These are phyloP conservation scores for Hepsetus odoe DNA, from an alignment of 2,113 vertebrate genomes.

Conservation along the genomic window DNA sequence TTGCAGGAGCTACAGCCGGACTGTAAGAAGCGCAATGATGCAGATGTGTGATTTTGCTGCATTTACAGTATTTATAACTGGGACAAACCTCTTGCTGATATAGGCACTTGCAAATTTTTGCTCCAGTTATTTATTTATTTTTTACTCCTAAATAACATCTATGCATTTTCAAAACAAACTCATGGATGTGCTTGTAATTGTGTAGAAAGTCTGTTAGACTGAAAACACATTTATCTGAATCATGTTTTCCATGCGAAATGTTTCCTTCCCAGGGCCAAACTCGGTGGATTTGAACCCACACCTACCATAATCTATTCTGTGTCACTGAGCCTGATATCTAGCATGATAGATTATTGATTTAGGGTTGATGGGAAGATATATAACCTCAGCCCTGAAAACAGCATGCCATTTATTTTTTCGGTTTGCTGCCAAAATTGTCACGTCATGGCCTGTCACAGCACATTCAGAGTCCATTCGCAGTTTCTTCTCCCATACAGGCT, in stretches of 20 bases:
- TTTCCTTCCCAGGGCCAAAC: not conserved
- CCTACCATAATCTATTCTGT: not conserved
- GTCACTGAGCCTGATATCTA: not conserved
- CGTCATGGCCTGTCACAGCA: not conserved
- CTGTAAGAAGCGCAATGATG: no score
- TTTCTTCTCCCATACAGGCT: not conserved
- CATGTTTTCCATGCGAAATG: not conserved
- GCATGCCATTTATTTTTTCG: slow-evolving; percentile 1
- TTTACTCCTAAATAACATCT: not conserved
- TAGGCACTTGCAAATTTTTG: not conserved
- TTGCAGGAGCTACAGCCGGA: no score
- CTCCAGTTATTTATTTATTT: not conserved
- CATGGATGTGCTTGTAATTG: not conserved
- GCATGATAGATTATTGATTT: slow-evolving; percentile 22
- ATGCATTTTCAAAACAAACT: not conserved
- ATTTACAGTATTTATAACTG: no score
- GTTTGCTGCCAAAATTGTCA: not conserved
- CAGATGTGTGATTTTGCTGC: no score
- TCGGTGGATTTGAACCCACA: not conserved
- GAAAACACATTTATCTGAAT: not conserved
- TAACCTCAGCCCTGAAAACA: not conserved
- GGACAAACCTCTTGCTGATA: slow-evolving; percentile 13
- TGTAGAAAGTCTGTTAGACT: not conserved
- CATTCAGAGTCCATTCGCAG: slow-evolving; percentile 17
- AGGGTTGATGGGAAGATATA: slow-evolving; percentile 11